Percentiles rank a stretch among this genome's conserved stretches.
These are phyloP conservation scores for Tragelaphus scriptus DNA, from an alignment of 2,113 vertebrate species.

Conservation along the genomic window DNA sequence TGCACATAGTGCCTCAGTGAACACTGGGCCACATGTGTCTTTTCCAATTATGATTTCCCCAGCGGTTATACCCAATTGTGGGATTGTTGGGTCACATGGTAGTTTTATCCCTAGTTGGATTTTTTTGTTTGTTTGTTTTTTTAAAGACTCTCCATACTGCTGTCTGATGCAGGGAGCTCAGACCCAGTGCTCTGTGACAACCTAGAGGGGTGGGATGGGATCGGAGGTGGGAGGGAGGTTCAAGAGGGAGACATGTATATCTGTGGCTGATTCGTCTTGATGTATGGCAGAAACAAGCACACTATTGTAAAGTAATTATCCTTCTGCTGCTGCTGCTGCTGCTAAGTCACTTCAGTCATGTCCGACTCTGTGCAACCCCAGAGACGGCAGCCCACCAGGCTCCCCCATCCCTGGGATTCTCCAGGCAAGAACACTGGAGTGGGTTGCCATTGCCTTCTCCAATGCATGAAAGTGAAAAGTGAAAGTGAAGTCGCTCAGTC, in stretches of 20 bases:
- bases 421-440: no score
- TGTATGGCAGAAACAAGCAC: neutral
- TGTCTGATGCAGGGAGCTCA: neutral
- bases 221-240: neutral
- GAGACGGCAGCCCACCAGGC: no score
- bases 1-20: rapidly evolving
- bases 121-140: no score
- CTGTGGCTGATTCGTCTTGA: neutral
- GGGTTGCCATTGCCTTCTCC: no score
- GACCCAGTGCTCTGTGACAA: neutral
- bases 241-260: neutral
- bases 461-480: no score
- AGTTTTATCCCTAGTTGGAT: neutral
- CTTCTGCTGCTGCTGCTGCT: no score
- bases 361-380: no score
- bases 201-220: neutral
- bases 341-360: no score
- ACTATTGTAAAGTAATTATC: neutral
- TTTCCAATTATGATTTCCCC: neutral
- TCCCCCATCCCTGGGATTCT: no score
- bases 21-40: neutral
- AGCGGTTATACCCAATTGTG: rapidly evolving
- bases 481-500: no score
- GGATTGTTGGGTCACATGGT: neutral
- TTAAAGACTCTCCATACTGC: neutral